Evolutionary conservation across 2,113 vertebrate species (phyloP).

Genomic region (Burhinus bistriatus): DNA sequence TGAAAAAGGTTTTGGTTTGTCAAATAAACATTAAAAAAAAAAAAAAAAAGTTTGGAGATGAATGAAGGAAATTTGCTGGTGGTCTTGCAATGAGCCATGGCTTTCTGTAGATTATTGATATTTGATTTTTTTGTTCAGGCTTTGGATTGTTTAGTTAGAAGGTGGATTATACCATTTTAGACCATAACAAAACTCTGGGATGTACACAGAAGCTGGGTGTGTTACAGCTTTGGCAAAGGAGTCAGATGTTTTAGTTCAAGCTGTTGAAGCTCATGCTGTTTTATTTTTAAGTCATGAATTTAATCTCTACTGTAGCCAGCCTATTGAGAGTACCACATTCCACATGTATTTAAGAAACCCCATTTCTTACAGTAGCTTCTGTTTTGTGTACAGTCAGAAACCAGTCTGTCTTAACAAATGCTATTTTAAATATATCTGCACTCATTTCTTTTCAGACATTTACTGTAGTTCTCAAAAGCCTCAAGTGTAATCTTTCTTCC

Average conservation of each 20-base stretch:
- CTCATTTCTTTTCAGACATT: neutral
- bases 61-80: neutral
- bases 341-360: neutral
- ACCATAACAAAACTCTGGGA: neutral
- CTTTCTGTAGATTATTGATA: neutral
- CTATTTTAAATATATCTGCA: neutral
- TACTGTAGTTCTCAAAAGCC: neutral
- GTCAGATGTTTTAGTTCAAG: neutral
- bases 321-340: neutral
- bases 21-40: neutral
- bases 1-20: neutral
- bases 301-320: neutral
- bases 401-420: neutral
- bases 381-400: neutral
- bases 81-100: neutral
- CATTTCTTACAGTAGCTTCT: neutral
- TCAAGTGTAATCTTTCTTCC: neutral
- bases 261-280: neutral
- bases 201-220: neutral
- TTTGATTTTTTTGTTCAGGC: neutral
- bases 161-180: neutral
- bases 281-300: neutral
- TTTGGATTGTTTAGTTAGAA: neutral
- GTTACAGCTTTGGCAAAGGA: neutral
- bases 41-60: neutral